These are phyloP conservation scores for Cantharis rustica DNA, from an alignment of 2,888 invertebrate species.

Conservation along the genomic window DNA sequence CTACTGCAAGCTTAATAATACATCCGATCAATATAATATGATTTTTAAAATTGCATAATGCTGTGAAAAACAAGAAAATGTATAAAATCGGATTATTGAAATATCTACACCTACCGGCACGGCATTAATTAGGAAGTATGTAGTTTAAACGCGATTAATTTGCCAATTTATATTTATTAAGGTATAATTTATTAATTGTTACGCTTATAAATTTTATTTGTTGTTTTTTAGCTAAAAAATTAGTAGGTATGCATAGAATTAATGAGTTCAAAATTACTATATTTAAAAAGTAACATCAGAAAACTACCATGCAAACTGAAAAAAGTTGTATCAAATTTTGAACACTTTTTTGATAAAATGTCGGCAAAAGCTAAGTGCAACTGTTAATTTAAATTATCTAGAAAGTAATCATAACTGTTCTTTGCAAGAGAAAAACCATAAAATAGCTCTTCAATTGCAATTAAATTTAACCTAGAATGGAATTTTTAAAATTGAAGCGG, in stretches of 20 bases:
- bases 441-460: constrained; percentile 1
- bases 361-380: not conserved
- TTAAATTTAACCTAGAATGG: constrained; percentile 4
- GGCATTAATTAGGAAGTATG: not conserved
- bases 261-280: not conserved
- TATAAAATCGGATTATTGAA: not conserved
- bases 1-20: no score
- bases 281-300: not conserved
- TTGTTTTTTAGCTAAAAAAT: not conserved
- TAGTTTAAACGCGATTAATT: not conserved
- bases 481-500: not conserved
- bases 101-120: not conserved
- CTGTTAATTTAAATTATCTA: constrained; percentile 2
- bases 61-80: not conserved
- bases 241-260: not conserved
- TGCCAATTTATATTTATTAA: no score
- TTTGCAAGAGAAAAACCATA: not conserved
- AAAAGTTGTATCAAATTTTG: not conserved
- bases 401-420: constrained; percentile 13
- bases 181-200: not conserved
- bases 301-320: not conserved
- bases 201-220: not conserved
- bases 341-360: not conserved
- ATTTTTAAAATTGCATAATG: no score
- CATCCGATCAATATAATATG: no score